Conservation (phyloP, 2,113 vertebrate species). For the Leiothrix lutea region DNA sequence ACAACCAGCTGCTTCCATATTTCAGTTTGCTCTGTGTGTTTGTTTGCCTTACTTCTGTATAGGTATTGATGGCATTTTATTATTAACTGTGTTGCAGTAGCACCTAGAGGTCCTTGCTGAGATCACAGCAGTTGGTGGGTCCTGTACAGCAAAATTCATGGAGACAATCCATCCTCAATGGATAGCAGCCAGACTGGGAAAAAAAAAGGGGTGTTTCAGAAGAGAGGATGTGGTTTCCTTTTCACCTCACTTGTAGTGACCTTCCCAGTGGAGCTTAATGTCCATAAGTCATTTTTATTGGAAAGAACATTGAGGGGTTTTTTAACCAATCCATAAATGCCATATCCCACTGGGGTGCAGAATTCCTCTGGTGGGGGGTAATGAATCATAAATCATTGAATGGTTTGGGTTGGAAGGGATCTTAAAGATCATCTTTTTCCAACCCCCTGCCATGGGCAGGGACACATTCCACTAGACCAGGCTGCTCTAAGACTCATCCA, state of each 20-base stretch:
- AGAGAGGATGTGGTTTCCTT: neutral
- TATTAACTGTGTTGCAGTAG: conserved; percentile 26
- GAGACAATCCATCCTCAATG: neutral
- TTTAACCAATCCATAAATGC: neutral
- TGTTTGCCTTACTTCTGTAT: neutral
- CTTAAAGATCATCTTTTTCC: neutral
- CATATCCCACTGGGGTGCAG: neutral
- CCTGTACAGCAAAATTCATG: too few relatives aligned
- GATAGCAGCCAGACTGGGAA: neutral
- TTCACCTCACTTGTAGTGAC: neutral
- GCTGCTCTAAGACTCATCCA: neutral
- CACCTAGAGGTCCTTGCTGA: conserved; percentile 38
- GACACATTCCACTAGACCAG: neutral
- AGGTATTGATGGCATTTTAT: neutral
- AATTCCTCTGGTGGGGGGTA: neutral
- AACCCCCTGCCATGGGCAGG: neutral
- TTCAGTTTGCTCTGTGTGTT: neutral
- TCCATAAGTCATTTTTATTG: neutral
- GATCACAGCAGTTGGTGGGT: neutral
- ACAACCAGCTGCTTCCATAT: neutral
- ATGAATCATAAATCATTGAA: neutral
- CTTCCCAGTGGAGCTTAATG: neutral
- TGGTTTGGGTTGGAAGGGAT: neutral
- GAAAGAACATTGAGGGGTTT: neutral
- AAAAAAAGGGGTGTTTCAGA: neutral